Evolutionary conservation across 2,113 vertebrate genomes (phyloP).

Genomic region (Nestor notabilis): DNA sequence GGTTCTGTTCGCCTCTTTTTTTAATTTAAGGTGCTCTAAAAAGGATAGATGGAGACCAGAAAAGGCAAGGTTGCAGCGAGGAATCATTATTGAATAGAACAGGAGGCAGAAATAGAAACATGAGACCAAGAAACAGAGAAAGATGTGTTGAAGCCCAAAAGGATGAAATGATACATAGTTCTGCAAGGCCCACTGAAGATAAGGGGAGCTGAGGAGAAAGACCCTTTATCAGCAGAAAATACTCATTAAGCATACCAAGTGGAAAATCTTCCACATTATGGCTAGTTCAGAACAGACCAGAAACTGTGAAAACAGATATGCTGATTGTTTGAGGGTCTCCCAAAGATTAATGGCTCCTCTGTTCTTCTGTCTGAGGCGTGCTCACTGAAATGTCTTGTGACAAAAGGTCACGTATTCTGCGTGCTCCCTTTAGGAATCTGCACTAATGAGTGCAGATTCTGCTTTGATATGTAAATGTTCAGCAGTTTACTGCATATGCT

Average conservation of each 20-base stretch:
- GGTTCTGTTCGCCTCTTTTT: not conserved
- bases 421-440: not conserved
- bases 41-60: not conserved
- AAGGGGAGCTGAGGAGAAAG: not conserved
- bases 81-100: not conserved
- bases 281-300: not conserved
- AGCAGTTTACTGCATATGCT: not conserved
- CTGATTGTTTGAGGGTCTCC: slow-evolving; percentile 33
- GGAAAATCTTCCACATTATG: not conserved
- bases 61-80: not conserved
- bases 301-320: slow-evolving; percentile 28
- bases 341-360: slow-evolving; percentile 63
- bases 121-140: not conserved
- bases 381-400: not conserved
- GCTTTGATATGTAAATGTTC: slow-evolving; percentile 24
- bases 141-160: not conserved
- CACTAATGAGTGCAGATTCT: slow-evolving; percentile 2
- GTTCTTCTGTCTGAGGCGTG: slow-evolving; percentile 36
- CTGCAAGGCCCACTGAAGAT: not conserved
- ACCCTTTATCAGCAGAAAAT: slow-evolving; percentile 24
- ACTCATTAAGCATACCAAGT: slow-evolving; percentile 29
- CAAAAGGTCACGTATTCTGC: slow-evolving; percentile 13
- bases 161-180: not conserved
- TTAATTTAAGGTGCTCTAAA: not conserved
- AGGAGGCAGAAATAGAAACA: not conserved